Evolutionary conservation across 2,888 invertebrate genomes (phyloP).

Genomic region (Drepana falcataria): DNA sequence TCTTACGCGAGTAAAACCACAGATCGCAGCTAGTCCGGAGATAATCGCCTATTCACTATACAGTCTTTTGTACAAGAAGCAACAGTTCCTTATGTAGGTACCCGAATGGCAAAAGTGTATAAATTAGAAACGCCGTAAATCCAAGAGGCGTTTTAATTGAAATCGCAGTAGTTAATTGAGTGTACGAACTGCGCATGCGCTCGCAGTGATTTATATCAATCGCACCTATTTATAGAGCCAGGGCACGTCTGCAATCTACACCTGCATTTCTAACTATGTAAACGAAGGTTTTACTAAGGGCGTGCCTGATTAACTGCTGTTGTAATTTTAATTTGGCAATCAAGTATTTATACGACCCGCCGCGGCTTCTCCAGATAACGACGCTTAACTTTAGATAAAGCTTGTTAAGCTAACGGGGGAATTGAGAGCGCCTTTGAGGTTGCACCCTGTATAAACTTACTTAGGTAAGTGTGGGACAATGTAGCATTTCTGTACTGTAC

Average conservation of each 20-base stretch:
- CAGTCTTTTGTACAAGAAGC: no score
- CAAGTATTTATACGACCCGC: constrained; percentile 1
- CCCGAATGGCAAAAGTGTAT: constrained; percentile 46
- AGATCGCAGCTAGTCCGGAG: no score
- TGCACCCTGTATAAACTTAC: background rate
- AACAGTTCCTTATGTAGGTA: background rate
- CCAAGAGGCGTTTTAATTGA: constrained; percentile 72
- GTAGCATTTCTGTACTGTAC: no score
- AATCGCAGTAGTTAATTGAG: constrained; percentile 70
- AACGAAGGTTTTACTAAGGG: constrained; percentile 20
- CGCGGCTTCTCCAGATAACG: background rate
- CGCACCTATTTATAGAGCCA: constrained; percentile 49
- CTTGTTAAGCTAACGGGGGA: background rate
- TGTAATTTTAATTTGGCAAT: constrained; percentile 4
- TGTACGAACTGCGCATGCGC: constrained; percentile 61
- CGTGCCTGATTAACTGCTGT: background rate
- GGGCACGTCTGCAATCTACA: constrained; percentile 37
- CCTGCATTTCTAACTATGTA: constrained; percentile 35
- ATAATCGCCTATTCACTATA: no score
- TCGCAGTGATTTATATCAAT: constrained; percentile 55
- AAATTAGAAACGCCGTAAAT: constrained; percentile 69
- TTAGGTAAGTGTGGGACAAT: no score
- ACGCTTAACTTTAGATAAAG: background rate
- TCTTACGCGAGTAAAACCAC: no score
- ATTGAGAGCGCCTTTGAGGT: background rate